Evolutionary conservation across 2,113 vertebrate genomes (phyloP).

Genomic region (Charadrius vociferus): DNA sequence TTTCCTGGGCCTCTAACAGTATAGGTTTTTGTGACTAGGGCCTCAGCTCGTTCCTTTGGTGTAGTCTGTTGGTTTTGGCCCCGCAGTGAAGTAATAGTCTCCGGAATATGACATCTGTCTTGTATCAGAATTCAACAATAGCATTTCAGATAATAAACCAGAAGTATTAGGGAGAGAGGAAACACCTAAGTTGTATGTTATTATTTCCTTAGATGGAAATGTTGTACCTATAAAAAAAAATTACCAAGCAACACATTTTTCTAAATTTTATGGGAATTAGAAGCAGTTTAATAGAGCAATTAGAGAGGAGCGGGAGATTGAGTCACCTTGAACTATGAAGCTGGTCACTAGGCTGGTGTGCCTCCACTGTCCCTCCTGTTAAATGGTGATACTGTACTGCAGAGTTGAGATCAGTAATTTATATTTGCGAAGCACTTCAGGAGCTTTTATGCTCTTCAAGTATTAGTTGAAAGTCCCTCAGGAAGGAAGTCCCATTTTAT

Average conservation of each 20-base stretch:
- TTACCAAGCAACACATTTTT: not conserved
- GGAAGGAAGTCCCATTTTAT: not conserved
- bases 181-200: not conserved
- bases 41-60: not conserved
- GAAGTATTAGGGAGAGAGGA: not conserved
- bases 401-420: not conserved
- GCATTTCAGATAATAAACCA: not conserved
- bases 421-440: slow-evolving; percentile 5
- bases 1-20: not conserved
- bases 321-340: not conserved
- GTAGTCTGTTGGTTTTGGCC: not conserved
- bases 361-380: not conserved
- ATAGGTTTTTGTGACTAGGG: not conserved
- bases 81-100: not conserved
- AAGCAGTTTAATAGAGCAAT: not conserved
- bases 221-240: not conserved
- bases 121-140: not conserved
- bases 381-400: not conserved
- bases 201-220: not conserved
- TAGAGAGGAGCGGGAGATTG: not conserved
- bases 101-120: not conserved
- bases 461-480: not conserved
- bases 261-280: not conserved
- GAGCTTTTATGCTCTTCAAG: not conserved
- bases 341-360: not conserved